Base-by-base conservation (phyloP, 1,140 invertebrate genomes). In the Ceratina calcarata region DNA sequence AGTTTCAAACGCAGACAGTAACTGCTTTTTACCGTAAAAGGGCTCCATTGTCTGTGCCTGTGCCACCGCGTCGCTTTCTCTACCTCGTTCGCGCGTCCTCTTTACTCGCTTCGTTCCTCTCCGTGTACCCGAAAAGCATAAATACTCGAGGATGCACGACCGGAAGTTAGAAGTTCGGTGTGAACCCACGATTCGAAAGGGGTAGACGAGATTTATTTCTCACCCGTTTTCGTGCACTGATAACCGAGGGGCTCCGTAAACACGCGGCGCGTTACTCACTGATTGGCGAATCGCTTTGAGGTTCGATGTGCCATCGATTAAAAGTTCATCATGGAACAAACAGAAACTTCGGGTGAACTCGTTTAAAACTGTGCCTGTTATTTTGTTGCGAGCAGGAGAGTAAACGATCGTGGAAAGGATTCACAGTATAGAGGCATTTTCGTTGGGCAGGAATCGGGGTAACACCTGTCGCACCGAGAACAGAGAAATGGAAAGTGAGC, bases 21-120 rank as follows among this genome's bases (percentile, higher is more conserved):
- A 82, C 84, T 82, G 84, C 76, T 87, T 89, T 88, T 89, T 86
- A 83, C 80, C 71, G 86, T 85, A 84, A 90, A 90, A 89, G 82
- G 84, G 81, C 71, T 68, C 53, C 77, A 86, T 89, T 88, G 85
- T 87, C 80, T 85, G 80, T 72, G 72, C 60, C 66, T 4, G 55
- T 64, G 62, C 64, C 16, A 57, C 51, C 60, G 13, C 20, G 15
- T 32, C 49, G 6, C 12, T 1, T 1, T 15, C 7, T 8, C 37
- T 16, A n/a, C 20, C 24, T 45, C 22, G 24, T 60, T 18, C 16
- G 20, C 20, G 3, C 55, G 57, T 37, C 6, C 22, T 51, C 65
- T 49, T 18, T 22, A 16, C 58, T 27, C 37, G 7, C 20, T 53
- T 57, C 3, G 22, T 62, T 45, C 79, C 53, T 62, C 51, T 81